Evolutionary conservation across 1,140 invertebrate genomes (phyloP), one percentile per base, ranked within the genome.

Genomic region (Caenorhabditis brenneri): DNA sequence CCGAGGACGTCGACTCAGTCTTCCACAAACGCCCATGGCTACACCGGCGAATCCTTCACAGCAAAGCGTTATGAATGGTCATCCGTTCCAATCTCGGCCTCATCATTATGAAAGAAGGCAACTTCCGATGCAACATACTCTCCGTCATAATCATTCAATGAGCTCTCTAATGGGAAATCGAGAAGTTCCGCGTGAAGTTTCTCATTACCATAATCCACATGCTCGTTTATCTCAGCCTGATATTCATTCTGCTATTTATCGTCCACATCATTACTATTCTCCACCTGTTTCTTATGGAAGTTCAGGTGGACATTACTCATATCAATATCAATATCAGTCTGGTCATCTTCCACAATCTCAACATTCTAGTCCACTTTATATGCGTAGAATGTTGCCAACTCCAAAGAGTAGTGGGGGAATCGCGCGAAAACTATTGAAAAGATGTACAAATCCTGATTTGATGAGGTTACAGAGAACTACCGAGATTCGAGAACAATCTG

Each of bases 321-420:
- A 58, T 58, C 55, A 27, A 7, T 80, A 53, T 55, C 48, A n/a
- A n/a, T n/a, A n/a, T n/a, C n/a, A 49, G 33, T 36, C 48, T 15
- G 48, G 31, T 16, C 22, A 24, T 22, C 36, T 58, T 29, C 39
- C 80, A 81, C 36, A 31, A 16, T 55, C 51, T 60, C 80, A 53
- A 24, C 80, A 58, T 24, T 81, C 49, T 10, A 53, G 53, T 42
- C 80, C 79, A 29, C 46, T 42, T 22, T 81, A 53, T 22, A 58
- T 39, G 36, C 51, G 53, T 24, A 29, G 74, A 60, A 60, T 65
- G 51, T 29, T 79, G 9, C 83, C 83, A 36, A 42, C 49, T n/a
- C 42, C 74, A 4, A 53, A 78, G 31, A 51, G 46, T 49, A 81
- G 87, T n/a, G 65, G 83, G 53, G 83, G 81, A 60, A 82, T 82